Percentiles rank a stretch among this genome's conserved stretches.
Evolutionary conservation across 2,113 vertebrate genomes (phyloP).

Genomic region (Euleptes europaea): DNA sequence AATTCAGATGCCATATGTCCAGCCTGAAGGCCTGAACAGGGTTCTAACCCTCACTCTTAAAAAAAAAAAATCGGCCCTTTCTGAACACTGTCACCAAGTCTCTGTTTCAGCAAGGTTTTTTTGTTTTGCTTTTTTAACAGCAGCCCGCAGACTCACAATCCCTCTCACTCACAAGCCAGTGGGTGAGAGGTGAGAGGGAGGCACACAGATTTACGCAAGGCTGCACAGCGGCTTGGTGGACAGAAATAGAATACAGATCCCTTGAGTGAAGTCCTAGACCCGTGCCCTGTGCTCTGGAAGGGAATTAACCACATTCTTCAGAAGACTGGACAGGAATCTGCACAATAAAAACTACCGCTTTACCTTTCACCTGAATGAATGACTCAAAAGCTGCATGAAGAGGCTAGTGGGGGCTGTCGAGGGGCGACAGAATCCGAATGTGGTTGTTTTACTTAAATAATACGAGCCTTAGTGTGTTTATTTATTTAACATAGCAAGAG

Average conservation of each 20-base stretch:
- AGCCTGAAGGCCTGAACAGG: background rate
- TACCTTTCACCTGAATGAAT: background rate
- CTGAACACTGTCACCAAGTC: background rate
- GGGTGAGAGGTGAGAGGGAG: constrained; percentile 18
- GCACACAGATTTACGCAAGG: background rate
- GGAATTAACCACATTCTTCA: background rate
- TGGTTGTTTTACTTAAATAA: background rate
- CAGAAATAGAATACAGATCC: constrained; percentile 28
- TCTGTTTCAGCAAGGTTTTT: background rate
- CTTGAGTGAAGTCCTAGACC: background rate
- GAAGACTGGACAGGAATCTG: background rate
- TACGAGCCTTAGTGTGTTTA: background rate
- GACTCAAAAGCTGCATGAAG: background rate
- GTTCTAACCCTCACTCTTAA: background rate
- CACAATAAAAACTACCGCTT: fast-evolving
- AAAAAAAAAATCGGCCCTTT: background rate
- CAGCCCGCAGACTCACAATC: background rate
- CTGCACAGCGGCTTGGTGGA: background rate
- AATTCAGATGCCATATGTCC: too few species aligned
- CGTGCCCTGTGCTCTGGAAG: constrained; percentile 8
- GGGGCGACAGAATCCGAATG: background rate
- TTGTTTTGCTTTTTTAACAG: background rate
- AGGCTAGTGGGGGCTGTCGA: background rate
- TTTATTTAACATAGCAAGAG: too few species aligned
- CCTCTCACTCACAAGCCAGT: constrained; percentile 20